Evolutionary conservation across 2,113 vertebrate species (phyloP).

Genomic region (Xyrauchen texanus): DNA sequence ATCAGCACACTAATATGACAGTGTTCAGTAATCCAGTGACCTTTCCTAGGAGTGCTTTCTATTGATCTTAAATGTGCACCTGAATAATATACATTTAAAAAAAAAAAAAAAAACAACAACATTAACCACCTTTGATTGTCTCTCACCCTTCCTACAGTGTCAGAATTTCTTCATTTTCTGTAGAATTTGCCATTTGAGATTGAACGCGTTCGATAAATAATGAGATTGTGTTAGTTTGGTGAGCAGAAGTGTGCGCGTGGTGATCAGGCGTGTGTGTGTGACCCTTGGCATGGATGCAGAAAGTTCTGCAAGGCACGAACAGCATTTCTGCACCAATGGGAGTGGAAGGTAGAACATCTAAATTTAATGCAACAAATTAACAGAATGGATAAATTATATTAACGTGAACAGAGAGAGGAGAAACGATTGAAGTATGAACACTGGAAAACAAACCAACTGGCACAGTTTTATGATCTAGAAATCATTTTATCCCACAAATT

Average conservation of each 20-base stretch:
- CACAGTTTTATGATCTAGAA: background rate
- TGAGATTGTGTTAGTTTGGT: constrained; percentile 53
- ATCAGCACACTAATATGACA: constrained; percentile 5
- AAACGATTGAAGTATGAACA: background rate
- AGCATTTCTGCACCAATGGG: constrained; percentile 29
- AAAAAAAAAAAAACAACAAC: background rate
- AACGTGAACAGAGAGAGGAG: constrained; percentile 18
- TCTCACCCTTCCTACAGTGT: constrained; percentile 45
- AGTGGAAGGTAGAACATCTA: constrained; percentile 29
- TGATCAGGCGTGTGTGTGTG: constrained; percentile 49
- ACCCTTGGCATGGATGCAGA: constrained; percentile 46
- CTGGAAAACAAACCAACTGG: background rate
- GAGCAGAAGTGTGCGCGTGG: constrained; percentile 48
- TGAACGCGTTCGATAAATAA: constrained; percentile 40
- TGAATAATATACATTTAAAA: constrained; percentile 23
- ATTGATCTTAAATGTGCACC: background rate
- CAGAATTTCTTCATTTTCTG: constrained; percentile 32
- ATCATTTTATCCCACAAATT: background rate
- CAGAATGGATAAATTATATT: constrained; percentile 38
- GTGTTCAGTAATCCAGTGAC: background rate
- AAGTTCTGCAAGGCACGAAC: constrained; percentile 36
- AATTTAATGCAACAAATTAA: constrained; percentile 29
- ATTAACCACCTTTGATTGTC: constrained; percentile 48
- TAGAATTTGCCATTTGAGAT: constrained; percentile 35
- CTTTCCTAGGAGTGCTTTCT: background rate